Conservation (phyloP, 2,888 invertebrate species). For the Nymphalis urticae region DNA sequence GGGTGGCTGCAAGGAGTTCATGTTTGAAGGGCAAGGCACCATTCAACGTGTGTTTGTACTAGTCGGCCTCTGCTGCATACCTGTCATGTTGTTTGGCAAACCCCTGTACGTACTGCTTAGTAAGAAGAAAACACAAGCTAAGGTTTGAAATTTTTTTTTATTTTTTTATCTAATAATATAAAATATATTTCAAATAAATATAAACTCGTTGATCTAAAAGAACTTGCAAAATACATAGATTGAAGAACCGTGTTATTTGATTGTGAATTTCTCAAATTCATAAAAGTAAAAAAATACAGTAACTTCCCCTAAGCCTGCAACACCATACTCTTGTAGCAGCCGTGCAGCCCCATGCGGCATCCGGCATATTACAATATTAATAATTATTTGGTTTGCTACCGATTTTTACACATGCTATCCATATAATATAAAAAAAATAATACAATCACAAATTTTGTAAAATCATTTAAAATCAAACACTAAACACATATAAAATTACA, state of each 20-base stretch:
- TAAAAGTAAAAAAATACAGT: too few species aligned
- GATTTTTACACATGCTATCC: too few species aligned
- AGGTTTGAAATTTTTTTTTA: constrained; percentile 51
- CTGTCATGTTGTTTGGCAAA: constrained; percentile 96
- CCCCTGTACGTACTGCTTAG: constrained; percentile 87
- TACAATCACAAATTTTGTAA: too few species aligned
- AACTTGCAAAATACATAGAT: not conserved
- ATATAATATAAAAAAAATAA: too few species aligned
- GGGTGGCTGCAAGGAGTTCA: constrained; percentile 80
- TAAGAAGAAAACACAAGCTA: constrained; percentile 62
- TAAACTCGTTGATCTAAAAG: too few species aligned
- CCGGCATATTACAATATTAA: too few species aligned
- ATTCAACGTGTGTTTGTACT: constrained; percentile 90
- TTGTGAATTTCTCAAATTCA: not conserved
- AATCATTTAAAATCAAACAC: too few species aligned
- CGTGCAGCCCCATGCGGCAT: too few species aligned
- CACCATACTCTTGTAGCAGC: too few species aligned
- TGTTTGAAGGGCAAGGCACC: constrained; percentile 86
- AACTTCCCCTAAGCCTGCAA: too few species aligned
- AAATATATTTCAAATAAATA: not conserved
- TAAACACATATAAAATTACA: too few species aligned
- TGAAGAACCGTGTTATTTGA: not conserved
- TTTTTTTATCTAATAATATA: not conserved
- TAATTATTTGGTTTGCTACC: too few species aligned
- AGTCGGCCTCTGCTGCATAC: constrained; percentile 91